These are phyloP conservation scores for Carcinoscorpius rotundicauda DNA, from an alignment of 1,140 invertebrate species.

Conservation along the genomic window DNA sequence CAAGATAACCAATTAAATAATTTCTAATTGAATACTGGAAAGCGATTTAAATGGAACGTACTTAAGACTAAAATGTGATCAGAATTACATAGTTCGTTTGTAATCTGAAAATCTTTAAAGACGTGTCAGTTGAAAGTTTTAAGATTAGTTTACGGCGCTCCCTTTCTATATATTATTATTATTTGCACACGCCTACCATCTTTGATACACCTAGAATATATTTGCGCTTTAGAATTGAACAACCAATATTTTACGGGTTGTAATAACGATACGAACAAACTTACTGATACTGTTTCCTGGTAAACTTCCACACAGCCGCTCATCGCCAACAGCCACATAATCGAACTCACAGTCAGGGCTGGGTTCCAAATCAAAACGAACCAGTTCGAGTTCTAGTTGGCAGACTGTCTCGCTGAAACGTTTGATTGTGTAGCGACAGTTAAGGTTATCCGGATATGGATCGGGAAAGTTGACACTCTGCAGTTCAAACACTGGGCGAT, in stretches of 20 bases:
- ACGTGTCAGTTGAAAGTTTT: too few relatives aligned
- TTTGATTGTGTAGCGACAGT: conserved; percentile 21
- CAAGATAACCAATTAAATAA: too few relatives aligned
- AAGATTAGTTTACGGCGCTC: too few relatives aligned
- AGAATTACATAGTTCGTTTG: too few relatives aligned
- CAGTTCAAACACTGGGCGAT: conserved; percentile 16
- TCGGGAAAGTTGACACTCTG: conserved; percentile 22
- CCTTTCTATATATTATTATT: too few relatives aligned
- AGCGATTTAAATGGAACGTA: too few relatives aligned
- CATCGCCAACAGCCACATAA: conserved; percentile 19
- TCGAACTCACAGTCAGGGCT: conserved; percentile 19
- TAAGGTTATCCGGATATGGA: conserved; percentile 19
- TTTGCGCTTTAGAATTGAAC: too few relatives aligned
- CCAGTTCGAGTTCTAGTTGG: conserved; percentile 20
- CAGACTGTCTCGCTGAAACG: conserved; percentile 16
- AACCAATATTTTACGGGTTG: not conserved
- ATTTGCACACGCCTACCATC: too few relatives aligned
- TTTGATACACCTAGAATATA: too few relatives aligned
- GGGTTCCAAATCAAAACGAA: conserved; percentile 24
- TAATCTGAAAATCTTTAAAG: too few relatives aligned
- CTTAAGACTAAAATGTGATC: too few relatives aligned
- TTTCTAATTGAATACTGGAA: too few relatives aligned
- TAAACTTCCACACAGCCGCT: conserved; percentile 20
- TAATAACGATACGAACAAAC: not conserved
- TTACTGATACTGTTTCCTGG: conserved; percentile 11